Evolutionary conservation across 2,113 vertebrate species (phyloP).

Genomic region (Cochlearius cochlearius): DNA sequence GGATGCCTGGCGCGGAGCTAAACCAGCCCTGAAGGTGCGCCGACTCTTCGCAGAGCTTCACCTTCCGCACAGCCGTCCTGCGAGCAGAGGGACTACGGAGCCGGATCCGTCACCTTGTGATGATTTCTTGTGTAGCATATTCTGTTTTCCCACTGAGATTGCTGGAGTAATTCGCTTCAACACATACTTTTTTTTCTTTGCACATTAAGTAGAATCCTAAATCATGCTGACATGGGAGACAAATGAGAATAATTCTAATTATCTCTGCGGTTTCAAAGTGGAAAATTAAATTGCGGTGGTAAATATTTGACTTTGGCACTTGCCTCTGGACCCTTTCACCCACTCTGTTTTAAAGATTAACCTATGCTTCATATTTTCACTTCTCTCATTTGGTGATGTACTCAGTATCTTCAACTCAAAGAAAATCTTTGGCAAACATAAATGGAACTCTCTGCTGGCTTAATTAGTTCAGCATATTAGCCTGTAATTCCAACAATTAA

Average conservation of each 20-base stretch:
- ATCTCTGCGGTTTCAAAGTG: conserved; percentile 42
- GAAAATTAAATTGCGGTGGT: conserved; percentile 59
- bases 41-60: neutral
- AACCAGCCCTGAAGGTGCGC: neutral
- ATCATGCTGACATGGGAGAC: conserved; percentile 27
- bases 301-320: conserved; percentile 60
- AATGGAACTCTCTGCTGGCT: conserved; percentile 29
- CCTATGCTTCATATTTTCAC: conserved; percentile 30
- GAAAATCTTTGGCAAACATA: conserved; percentile 44
- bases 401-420: conserved; percentile 15
- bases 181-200: neutral
- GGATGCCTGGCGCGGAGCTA: neutral
- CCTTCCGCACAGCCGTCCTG: neutral
- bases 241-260: conserved; percentile 57
- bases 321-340: conserved; percentile 41
- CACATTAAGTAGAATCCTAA: conserved; percentile 26
- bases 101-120: accelerated
- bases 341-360: conserved; percentile 47
- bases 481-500: conserved; percentile 49
- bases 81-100: accelerated
- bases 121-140: neutral
- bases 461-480: conserved; percentile 61
- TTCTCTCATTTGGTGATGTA: conserved; percentile 24
- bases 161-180: neutral
- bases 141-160: neutral